Percentiles rank a stretch among this genome's conserved stretches.
Conservation (phyloP, 2,113 vertebrate species). For the Tychaedon coryphoeus region DNA sequence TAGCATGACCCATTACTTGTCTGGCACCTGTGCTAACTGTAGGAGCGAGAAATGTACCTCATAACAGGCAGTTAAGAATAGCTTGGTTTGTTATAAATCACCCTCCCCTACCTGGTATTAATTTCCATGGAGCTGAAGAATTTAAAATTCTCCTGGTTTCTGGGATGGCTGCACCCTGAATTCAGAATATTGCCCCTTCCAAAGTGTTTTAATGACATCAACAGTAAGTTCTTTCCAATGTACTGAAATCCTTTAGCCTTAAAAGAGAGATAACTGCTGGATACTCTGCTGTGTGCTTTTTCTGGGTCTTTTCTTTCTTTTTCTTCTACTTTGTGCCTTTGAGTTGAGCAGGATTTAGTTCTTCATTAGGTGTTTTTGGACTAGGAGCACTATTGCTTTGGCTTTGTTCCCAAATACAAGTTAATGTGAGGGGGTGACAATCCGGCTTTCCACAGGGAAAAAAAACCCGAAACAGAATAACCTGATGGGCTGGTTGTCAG, state of each 20-base stretch:
- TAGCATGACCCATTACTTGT: neutral
- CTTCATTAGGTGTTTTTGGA: neutral
- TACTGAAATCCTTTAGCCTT: neutral
- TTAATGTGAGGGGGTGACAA: neutral
- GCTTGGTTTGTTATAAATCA: conserved; percentile 7
- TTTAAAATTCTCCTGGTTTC: neutral
- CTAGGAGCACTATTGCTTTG: neutral
- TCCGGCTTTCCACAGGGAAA: neutral
- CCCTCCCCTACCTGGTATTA: conserved; percentile 40
- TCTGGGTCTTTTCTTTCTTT: neutral
- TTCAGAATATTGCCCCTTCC: neutral
- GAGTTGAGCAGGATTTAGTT: neutral
- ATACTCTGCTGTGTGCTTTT: neutral
- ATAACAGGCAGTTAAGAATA: neutral
- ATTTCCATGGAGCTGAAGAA: conserved; percentile 60
- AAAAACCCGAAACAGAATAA: neutral
- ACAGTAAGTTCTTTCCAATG: neutral
- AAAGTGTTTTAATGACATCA: neutral
- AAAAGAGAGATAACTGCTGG: neutral
- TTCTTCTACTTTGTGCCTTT: neutral
- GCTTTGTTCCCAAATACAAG: neutral
- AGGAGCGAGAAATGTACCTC: neutral
- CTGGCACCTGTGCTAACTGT: neutral
- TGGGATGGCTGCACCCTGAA: neutral
- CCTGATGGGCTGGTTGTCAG: neutral